Base-by-base conservation (phyloP, 2,797 vertebrate genomes). In the Rhinogobio ventralis region DNA sequence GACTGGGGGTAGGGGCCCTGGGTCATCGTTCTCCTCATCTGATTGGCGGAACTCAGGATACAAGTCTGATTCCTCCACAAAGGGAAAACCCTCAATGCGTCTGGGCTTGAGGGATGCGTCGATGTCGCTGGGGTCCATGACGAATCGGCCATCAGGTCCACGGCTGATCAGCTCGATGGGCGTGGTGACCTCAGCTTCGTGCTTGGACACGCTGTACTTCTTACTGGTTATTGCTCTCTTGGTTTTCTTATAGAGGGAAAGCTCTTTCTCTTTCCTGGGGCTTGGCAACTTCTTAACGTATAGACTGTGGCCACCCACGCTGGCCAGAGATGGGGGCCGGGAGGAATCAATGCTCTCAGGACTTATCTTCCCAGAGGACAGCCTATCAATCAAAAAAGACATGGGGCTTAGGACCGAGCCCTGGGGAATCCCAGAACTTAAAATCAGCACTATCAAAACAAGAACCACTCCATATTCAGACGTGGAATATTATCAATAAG, bases 21-120 rank as follows among this genome's bases (percentile, higher is more conserved):
- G 96, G 91, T 99, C 98, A 9, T 99, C 98, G 0, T 99, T 99
- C 94, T 99, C 98, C 93, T 99, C 98, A 0, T 99, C 98, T 0
- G 98, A 99, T 95, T 99, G 98, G 90, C 98, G 96, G 95, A 99
- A 99, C 93, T 99, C 98, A 0, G 98, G 98, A 95, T 99, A 99
- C 96, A 99, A 96, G 94, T 99, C 98, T 0, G 98, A 98, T 94
- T 99, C 98, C 93, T 99, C 98, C 0, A 98, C 98, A 7, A 99
- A 99, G 85, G 98, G 98, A 88, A 99, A 99, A 92, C 98, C 98
- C 89, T 99, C 97, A 46, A 99, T 99, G 89, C 97, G 96, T 72
- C 98, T 95, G 1, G 94, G 95, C 87, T 96, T 97, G 79, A 96
- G 91, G 0, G 96, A 92, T 4, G 93, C 90, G 87, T 96, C 96